phyloP scores from a whole-genome alignment of 1,140 invertebrate genomes.

The Nasonia longicornis region DNA sequence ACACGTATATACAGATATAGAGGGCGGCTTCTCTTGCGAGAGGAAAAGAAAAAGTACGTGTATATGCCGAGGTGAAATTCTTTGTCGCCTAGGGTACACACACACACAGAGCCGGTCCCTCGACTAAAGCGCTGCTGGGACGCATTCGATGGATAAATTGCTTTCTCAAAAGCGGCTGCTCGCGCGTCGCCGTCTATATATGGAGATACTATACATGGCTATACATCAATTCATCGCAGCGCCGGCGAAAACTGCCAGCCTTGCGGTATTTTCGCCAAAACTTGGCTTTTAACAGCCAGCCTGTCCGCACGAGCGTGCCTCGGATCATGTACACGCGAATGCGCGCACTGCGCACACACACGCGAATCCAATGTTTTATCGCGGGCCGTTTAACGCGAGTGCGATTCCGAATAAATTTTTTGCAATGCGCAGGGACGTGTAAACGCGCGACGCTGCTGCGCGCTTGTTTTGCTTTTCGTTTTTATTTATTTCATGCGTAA shows the following conservation, averaged over 20 bases:
- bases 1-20: too few relatives aligned
- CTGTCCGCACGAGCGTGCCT: neutral
- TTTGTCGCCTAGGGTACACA: neutral
- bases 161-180: conserved; percentile 28
- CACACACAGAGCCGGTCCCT: neutral
- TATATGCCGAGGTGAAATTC: conserved; percentile 7
- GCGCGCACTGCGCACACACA: neutral
- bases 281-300: conserved; percentile 19
- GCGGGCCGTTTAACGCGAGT: conserved; percentile 14
- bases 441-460: neutral
- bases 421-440: neutral
- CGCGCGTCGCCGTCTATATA: neutral
- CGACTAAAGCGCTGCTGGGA: neutral
- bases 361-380: conserved; percentile 27
- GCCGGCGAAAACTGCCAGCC: neutral
- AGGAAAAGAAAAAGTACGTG: neutral
- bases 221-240: neutral
- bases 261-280: conserved; percentile 24
- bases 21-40: neutral
- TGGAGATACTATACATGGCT: neutral
- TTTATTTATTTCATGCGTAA: conserved; percentile 8
- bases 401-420: neutral
- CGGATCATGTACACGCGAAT: neutral
- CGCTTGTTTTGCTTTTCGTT: neutral
- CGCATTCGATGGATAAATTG: conserved; percentile 36